These are phyloP conservation scores for Azemiops feae DNA, from an alignment of 2,113 vertebrate species.

Conservation along the genomic window DNA sequence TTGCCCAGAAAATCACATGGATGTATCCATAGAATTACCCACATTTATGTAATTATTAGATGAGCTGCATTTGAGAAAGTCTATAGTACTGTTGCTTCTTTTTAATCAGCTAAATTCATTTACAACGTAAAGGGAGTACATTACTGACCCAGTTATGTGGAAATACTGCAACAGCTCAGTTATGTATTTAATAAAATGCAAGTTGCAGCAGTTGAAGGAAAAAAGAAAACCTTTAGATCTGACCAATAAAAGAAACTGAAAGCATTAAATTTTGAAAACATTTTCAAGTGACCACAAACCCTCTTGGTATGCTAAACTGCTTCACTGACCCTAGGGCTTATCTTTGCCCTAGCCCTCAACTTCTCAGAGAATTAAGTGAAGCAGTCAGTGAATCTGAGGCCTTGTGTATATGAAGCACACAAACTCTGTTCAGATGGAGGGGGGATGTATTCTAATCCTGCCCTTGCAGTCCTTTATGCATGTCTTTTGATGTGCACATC, in stretches of 20 bases:
- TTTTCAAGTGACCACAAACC: slow-evolving; percentile 36
- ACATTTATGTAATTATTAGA: neutral
- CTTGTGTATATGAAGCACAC: neutral
- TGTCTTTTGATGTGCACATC: neutral
- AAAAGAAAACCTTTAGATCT: slow-evolving; percentile 21
- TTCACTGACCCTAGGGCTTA: neutral
- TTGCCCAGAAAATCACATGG: neutral
- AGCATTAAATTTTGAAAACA: fast-evolving
- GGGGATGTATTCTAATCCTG: neutral
- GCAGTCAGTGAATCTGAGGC: neutral
- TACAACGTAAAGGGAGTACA: neutral
- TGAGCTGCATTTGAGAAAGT: neutral
- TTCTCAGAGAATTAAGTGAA: neutral
- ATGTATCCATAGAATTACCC: neutral
- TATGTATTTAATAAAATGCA: neutral
- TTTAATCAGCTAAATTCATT: neutral
- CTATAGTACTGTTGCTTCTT: neutral
- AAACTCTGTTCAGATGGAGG: neutral
- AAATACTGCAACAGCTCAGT: neutral
- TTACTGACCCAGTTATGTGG: neutral
- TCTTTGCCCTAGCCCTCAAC: neutral
- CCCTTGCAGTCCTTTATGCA: neutral
- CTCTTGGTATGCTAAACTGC: neutral
- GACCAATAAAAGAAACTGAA: slow-evolving; percentile 46
- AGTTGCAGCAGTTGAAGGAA: slow-evolving; percentile 21